Conservation (phyloP, 2,888 invertebrate genomes). For the Lapara coniferarum region DNA sequence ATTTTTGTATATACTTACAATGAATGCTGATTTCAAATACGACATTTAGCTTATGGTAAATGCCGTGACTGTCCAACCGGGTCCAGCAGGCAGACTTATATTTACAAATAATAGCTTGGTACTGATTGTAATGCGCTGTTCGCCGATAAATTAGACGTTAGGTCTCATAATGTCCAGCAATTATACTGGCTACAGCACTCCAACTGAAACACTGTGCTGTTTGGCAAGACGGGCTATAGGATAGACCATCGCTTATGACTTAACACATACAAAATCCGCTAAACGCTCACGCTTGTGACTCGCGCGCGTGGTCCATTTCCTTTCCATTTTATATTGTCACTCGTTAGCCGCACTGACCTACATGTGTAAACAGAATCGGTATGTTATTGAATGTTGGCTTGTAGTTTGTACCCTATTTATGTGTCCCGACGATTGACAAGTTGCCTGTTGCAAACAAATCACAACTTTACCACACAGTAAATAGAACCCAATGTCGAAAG, state of each 20-base stretch:
- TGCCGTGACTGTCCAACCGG: no score
- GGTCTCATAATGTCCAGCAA: no score
- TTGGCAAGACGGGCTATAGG: no score
- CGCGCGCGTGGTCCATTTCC: slow-evolving; percentile 29
- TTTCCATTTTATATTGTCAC: slow-evolving; percentile 46
- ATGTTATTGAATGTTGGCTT: slow-evolving; percentile 52
- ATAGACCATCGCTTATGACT: background rate
- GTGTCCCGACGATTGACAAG: slow-evolving; percentile 32
- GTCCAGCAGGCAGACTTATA: no score
- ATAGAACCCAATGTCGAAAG: background rate
- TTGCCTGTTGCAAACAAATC: slow-evolving; percentile 9
- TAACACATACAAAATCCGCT: background rate
- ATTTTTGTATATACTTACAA: no score
- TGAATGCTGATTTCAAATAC: no score
- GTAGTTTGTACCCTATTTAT: slow-evolving; percentile 41
- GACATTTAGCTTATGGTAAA: no score
- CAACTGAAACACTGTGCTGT: no score
- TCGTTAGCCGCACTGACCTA: slow-evolving; percentile 58
- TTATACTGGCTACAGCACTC: no score
- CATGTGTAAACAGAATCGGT: slow-evolving; percentile 53
- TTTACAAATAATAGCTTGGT: no score
- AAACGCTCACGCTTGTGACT: slow-evolving; percentile 26
- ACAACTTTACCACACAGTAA: background rate
- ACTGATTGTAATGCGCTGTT: no score
- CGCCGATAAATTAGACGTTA: no score